These are phyloP conservation scores for Stictocephala bisonia DNA, from an alignment of 2,888 invertebrate genomes.

Conservation along the genomic window DNA sequence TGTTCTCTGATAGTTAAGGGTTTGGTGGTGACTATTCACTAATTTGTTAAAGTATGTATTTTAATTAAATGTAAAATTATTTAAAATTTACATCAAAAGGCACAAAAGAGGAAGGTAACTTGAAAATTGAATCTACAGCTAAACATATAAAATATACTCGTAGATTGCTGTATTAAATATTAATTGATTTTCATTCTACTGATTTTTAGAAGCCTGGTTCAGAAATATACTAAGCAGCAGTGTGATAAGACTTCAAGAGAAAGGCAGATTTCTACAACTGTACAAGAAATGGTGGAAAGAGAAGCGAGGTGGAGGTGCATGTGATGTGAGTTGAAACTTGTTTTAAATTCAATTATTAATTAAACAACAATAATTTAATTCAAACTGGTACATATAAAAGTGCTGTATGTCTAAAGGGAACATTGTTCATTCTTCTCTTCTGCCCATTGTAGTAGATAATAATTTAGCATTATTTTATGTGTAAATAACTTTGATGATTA, in stretches of 20 bases:
- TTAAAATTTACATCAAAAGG: neutral
- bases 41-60: no score
- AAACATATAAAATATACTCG: neutral
- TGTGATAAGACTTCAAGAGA: slow-evolving; percentile 86
- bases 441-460: no score
- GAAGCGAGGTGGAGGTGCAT: slow-evolving; percentile 79
- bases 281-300: slow-evolving; percentile 94
- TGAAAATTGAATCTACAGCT: neutral
- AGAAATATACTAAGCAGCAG: slow-evolving; percentile 83
- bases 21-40: no score
- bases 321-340: slow-evolving; percentile 68
- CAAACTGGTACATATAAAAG: no score
- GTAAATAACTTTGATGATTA: no score
- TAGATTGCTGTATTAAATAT: neutral
- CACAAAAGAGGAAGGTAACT: neutral
- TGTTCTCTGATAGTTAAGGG: no score
- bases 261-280: slow-evolving; percentile 79
- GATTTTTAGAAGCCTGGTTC: slow-evolving; percentile 73
- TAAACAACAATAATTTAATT: no score
- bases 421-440: no score
- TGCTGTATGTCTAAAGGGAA: no score
- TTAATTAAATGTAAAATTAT: neutral
- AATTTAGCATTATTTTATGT: no score
- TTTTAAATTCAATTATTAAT: slow-evolving; percentile 54
- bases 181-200: slow-evolving; percentile 59